phyloP scores from a whole-genome alignment of 2,113 vertebrate species.

The Arizona elegans region DNA sequence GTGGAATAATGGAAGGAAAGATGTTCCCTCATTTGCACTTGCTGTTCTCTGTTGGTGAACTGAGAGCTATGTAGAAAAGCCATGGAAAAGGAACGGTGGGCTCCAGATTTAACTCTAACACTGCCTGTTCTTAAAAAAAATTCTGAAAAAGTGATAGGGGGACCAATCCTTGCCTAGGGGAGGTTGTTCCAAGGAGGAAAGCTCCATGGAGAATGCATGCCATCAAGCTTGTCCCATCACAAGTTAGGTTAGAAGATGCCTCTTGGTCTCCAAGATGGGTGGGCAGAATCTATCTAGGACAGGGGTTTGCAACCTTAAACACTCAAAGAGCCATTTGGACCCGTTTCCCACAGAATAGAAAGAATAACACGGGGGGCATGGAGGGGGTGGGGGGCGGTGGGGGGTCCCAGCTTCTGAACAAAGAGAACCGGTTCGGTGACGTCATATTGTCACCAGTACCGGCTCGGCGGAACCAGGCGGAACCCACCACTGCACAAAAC shows the following conservation, averaged over 20 bases:
- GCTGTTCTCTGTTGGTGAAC: background rate
- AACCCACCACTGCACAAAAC: no score
- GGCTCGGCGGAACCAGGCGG: no score
- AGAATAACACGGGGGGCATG: no score
- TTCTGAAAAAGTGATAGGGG: background rate
- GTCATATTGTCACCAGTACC: no score
- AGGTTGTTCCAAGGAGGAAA: background rate
- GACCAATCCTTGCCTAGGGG: background rate
- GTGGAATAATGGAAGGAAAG: slow-evolving; percentile 48
- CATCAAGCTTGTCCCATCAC: background rate
- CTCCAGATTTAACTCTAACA: background rate
- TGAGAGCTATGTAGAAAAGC: slow-evolving; percentile 48
- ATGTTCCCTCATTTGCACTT: slow-evolving; percentile 58
- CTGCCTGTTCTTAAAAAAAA: background rate
- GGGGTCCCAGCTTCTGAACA: no score
- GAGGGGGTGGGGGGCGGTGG: no score
- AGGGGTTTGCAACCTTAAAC: no score
- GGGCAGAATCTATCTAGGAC: background rate
- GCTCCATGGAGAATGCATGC: background rate
- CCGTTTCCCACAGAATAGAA: no score
- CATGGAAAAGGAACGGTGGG: background rate
- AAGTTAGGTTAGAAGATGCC: background rate
- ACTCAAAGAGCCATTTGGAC: no score
- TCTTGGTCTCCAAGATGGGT: background rate
- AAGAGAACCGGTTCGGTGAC: no score